These are phyloP conservation scores for Megaustenia siamemsis DNA, from an alignment of 2,888 invertebrate species.

Conservation along the genomic window DNA sequence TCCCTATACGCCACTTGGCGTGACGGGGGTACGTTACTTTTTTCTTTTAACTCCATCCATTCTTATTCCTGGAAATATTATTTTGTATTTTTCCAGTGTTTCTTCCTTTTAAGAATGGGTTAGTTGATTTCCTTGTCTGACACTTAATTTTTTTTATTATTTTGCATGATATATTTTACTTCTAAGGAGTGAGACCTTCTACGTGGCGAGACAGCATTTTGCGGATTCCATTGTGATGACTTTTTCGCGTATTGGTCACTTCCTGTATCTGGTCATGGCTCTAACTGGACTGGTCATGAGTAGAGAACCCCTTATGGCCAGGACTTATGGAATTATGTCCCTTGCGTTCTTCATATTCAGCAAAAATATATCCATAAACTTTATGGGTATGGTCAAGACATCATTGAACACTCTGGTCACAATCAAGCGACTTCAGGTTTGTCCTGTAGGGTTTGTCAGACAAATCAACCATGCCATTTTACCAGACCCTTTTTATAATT, in stretches of 20 bases:
- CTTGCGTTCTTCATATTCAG: constrained; percentile 15
- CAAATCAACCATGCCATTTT: too few species aligned
- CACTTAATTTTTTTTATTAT: neutral
- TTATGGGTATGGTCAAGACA: constrained; percentile 3
- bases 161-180: neutral
- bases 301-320: constrained; percentile 1
- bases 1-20: too few species aligned
- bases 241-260: neutral
- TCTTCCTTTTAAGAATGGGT: too few species aligned
- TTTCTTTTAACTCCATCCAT: too few species aligned
- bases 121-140: too few species aligned
- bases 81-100: too few species aligned
- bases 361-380: neutral
- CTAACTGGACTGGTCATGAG: neutral
- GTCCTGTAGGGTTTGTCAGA: too few species aligned
- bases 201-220: neutral
- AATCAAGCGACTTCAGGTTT: constrained; percentile 1
- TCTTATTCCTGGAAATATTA: too few species aligned
- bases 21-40: too few species aligned
- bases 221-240: neutral
- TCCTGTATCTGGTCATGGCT: constrained; percentile 3
- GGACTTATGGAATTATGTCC: constrained; percentile 18
- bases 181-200: neutral
- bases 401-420: neutral
- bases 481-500: too few species aligned